phyloP scores from a whole-genome alignment of 2,888 invertebrate genomes.

The Pherbina coryleti region DNA sequence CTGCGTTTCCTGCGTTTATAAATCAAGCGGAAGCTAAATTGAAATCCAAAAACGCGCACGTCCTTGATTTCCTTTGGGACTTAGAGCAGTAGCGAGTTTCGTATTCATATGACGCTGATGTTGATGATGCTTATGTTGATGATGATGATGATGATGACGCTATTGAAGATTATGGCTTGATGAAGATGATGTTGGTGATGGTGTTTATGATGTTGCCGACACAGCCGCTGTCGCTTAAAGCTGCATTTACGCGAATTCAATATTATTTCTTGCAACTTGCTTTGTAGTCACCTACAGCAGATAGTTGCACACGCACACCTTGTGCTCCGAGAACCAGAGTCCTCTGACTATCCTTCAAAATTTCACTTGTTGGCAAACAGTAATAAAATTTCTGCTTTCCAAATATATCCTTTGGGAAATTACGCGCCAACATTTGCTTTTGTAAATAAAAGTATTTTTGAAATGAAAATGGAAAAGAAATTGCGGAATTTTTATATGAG shows the following conservation, averaged over 20 bases:
- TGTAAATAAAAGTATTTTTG: constrained; percentile 35
- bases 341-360: constrained; percentile 14
- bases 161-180: not conserved
- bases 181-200: not conserved
- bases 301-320: not conserved
- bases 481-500: constrained; percentile 34
- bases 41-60: constrained; percentile 30
- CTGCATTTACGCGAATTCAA: not conserved
- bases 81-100: not conserved
- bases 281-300: not conserved
- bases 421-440: constrained; percentile 33
- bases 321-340: not conserved
- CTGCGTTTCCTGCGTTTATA: not conserved
- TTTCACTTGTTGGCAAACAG: constrained; percentile 29
- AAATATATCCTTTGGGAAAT: constrained; percentile 37
- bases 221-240: not conserved
- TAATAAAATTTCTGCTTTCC: constrained; percentile 34
- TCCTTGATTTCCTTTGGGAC: constrained; percentile 43
- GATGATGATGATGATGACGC: not conserved
- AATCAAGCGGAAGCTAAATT: constrained; percentile 22
- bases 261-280: not conserved
- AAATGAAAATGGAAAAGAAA: constrained; percentile 35
- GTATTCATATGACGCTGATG: not conserved
- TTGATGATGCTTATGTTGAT: not conserved
- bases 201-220: not conserved